Evolutionary conservation across 2,797 vertebrate species (phyloP), one percentile per base, ranked within the genome.

Genomic region (Lacerta agilis): DNA sequence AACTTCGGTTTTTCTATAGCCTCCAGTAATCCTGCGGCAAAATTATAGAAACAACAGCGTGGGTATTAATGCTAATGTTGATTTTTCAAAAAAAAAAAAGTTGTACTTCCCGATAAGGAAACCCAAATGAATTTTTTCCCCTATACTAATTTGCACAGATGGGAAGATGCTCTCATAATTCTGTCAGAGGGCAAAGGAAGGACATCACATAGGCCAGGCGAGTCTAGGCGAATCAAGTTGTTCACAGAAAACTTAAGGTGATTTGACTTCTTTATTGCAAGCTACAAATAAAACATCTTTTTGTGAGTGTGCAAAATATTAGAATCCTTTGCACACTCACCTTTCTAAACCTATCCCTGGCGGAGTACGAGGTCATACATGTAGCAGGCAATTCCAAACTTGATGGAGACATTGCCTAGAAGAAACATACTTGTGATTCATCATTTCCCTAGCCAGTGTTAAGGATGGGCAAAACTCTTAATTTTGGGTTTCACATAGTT

Each of bases 61-160:
- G 33, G 43, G 25, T 89, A 79, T 89, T 58, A 86, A 86, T 36
- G 55, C 33, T 82, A 89, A 82, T 71, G 61, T 69, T 86, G 58
- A 38, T 84, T 85, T 75, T 67, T 79, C 33, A 33, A 33, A 33
- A 33, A 33, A 58, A 73, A 2, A 69, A 72, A 72, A 75, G 69
- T 36, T 64, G 69, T 75, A 82, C 20, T 75, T 66, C 66, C 29
- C 27, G 41, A 87, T 36, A 75, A 81, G 38, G 41, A 87, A 45
- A 82, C 8, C 23, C 20, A 75, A 36, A 76, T 66, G 58, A 75
- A 36, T 75, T 33, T 82, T 81, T 81, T 25, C 33, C 33, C 64
- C 72, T 45, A 8, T 36, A 33, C 71, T 82, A 82, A 82, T 76
- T 17, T 36, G 45, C 69, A 82, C 66, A 64, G 27, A n/a, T 73